These are phyloP conservation scores for Pentalonia nigronervosa DNA, from an alignment of 1,140 invertebrate genomes.

Conservation along the genomic window DNA sequence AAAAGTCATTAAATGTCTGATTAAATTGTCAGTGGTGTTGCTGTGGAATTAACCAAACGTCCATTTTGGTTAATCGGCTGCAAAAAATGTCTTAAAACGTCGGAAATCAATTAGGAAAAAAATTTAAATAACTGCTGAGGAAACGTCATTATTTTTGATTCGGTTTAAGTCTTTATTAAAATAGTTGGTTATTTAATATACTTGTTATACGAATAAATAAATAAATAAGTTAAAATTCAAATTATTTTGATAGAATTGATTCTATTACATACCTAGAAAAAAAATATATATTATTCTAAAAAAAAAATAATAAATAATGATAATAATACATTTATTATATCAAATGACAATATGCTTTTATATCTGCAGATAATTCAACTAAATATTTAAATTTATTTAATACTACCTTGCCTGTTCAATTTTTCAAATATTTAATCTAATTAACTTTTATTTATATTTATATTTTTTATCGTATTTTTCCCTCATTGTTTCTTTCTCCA, in stretches of 20 bases:
- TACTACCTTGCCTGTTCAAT: too few species aligned
- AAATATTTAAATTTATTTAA: too few species aligned
- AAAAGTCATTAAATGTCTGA: not conserved
- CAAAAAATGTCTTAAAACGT: not conserved
- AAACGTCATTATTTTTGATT: not conserved
- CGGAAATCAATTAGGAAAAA: not conserved
- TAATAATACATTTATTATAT: too few species aligned
- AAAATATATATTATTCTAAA: too few species aligned
- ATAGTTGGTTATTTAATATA: not conserved
- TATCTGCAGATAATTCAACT: too few species aligned
- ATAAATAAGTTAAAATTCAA: not conserved
- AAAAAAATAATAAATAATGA: too few species aligned
- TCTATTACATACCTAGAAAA: not conserved
- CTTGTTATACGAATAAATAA: not conserved
- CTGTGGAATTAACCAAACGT: not conserved
- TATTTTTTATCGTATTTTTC: too few species aligned
- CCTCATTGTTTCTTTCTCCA: too few species aligned
- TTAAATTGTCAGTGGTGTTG: not conserved
- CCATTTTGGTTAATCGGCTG: not conserved
- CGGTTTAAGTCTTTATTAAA: not conserved
- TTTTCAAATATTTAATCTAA: too few species aligned
- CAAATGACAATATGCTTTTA: too few species aligned
- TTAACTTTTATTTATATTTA: too few species aligned
- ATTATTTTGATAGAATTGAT: not conserved
- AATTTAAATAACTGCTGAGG: not conserved